Percentiles rank a stretch among this genome's conserved stretches.
Evolutionary conservation across 1,140 invertebrate species (phyloP).

Genomic region (Drosophila rhopaloa): DNA sequence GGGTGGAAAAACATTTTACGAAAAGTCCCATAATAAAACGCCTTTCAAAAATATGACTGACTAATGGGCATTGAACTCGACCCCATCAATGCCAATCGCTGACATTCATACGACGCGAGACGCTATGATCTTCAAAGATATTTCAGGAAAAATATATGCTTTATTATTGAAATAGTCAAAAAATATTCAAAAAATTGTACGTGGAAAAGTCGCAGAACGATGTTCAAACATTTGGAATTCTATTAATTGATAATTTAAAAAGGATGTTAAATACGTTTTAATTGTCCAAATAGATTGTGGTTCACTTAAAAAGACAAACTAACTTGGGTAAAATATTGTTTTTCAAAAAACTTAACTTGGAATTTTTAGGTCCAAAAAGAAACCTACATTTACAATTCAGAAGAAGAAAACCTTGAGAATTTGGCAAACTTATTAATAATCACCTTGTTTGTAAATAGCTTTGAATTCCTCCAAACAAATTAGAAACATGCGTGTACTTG

Average conservation of each 20-base stretch:
- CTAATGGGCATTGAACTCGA: constrained; percentile 73
- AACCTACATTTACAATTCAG: neutral
- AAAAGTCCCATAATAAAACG: neutral
- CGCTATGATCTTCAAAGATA: constrained; percentile 62
- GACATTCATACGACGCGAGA: constrained; percentile 59
- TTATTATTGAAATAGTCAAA: constrained; percentile 36
- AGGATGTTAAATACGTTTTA: neutral
- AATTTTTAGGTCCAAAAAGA: neutral
- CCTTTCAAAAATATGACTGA: constrained; percentile 28
- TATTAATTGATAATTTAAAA: neutral
- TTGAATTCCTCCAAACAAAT: constrained; percentile 12
- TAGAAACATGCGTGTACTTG: neutral
- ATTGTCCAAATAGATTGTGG: constrained; percentile 4
- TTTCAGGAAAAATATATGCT: constrained; percentile 48
- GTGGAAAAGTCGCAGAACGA: no score
- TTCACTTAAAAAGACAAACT: neutral
- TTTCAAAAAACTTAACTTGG: no score
- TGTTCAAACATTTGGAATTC: neutral
- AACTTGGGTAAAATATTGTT: no score
- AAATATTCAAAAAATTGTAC: neutral
- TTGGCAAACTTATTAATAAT: constrained; percentile 13
- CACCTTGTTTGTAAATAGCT: constrained; percentile 32
- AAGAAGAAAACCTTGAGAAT: neutral
- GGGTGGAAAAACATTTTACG: neutral
- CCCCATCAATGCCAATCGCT: constrained; percentile 65